Conservation (phyloP, 2,888 invertebrate species). For the Aspidiotus rigidus region DNA sequence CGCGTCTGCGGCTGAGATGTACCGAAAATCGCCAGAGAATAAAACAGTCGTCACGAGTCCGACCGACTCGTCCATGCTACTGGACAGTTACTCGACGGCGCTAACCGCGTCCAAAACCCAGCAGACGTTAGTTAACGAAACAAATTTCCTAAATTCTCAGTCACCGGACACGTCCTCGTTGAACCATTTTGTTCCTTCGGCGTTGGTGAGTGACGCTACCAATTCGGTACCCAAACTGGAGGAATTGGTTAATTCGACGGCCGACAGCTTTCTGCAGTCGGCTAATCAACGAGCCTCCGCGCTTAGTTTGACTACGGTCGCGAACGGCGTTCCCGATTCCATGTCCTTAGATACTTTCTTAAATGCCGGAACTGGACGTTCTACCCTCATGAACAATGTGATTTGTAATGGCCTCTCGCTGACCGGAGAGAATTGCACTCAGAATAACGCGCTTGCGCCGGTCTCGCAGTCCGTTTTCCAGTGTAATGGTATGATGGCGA, state of each 20-base stretch:
- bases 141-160: neutral
- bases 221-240: constrained; percentile 48
- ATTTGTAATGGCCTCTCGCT: neutral
- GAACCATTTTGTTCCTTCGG: constrained; percentile 2
- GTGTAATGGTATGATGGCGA: neutral
- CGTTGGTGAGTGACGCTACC: neutral
- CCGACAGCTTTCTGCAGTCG: constrained; percentile 49
- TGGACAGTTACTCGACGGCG: neutral
- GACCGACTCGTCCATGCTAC: neutral
- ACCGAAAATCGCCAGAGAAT: neutral
- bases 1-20: neutral
- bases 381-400: neutral
- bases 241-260: constrained; percentile 52
- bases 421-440: neutral
- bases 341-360: neutral
- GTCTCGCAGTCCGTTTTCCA: neutral
- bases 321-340: neutral
- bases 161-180: neutral
- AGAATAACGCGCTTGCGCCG: neutral
- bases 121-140: neutral
- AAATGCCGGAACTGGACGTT: neutral
- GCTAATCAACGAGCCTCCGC: neutral
- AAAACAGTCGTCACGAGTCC: neutral
- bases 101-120: constrained; percentile 1
- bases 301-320: neutral